phyloP scores from a whole-genome alignment of 2,113 vertebrate genomes.

The Cairina moschata region DNA sequence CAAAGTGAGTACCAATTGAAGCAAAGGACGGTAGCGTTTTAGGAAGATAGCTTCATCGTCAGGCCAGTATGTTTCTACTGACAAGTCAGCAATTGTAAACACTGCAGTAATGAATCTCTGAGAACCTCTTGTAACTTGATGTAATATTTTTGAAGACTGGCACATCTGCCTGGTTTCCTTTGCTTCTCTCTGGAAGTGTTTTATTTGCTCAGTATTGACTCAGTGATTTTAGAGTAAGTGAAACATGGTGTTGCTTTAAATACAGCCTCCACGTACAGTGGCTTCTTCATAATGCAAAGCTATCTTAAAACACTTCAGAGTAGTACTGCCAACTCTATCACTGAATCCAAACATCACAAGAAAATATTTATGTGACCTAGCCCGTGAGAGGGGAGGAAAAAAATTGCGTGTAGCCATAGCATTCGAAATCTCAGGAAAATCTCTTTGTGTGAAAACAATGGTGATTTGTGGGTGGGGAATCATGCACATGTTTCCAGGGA shows the following conservation, averaged over 20 bases:
- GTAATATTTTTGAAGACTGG: background rate
- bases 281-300: background rate
- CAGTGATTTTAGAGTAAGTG: background rate
- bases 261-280: background rate
- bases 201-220: background rate
- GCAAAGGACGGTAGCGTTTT: background rate
- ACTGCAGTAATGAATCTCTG: background rate
- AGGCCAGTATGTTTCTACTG: background rate
- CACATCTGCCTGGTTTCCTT: background rate
- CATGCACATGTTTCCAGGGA: background rate
- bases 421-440: background rate
- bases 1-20: background rate
- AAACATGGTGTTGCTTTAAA: background rate
- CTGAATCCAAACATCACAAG: background rate
- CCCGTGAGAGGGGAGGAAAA: background rate
- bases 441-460: background rate
- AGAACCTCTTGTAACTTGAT: background rate
- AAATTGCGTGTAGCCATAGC: background rate
- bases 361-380: background rate
- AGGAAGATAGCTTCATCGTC: background rate
- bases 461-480: background rate
- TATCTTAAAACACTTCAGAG: background rate
- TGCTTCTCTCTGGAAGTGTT: background rate
- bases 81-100: background rate
- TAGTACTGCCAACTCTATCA: background rate